A percentile compares a stretch with the other conserved stretches of the same genome.
Evolutionary conservation across 2,113 vertebrate species (phyloP).

Genomic region (Gadus chalcogrammus): DNA sequence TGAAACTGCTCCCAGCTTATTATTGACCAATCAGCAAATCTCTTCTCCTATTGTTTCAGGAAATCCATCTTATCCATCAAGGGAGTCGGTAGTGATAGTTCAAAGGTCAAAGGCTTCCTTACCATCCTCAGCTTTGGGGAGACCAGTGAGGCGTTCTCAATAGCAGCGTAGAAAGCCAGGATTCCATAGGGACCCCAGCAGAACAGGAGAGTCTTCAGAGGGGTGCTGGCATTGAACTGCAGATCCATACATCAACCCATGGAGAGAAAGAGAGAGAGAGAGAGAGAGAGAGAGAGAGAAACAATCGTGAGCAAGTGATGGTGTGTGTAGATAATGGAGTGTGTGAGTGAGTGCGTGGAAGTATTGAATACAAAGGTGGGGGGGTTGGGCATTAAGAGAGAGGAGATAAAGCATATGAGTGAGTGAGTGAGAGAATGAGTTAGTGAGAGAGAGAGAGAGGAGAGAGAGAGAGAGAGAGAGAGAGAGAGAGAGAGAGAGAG

Average conservation of each 20-base stretch:
- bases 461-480: neutral
- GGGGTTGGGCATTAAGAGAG: no score
- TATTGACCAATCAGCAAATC: no score
- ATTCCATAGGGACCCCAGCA: slow-evolving; percentile 92
- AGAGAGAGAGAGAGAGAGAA: neutral
- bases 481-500: neutral
- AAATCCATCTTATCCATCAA: no score
- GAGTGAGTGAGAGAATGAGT: neutral
- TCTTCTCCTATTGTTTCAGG: no score
- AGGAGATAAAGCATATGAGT: no score
- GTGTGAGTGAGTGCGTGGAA: no score
- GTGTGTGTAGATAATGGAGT: no score
- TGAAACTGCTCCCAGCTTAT: no score
- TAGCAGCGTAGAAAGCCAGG: slow-evolving; percentile 80
- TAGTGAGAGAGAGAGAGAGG: neutral
- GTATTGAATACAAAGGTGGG: neutral
- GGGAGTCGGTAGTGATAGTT: no score
- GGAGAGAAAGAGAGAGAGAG: neutral
- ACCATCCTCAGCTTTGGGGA: slow-evolving; percentile 93
- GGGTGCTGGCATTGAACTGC: slow-evolving; percentile 86
- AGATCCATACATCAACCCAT: neutral
- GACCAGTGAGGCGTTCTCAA: slow-evolving; percentile 80
- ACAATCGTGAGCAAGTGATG: neutral
- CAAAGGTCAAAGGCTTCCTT: slow-evolving; percentile 18
- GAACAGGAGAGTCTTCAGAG: slow-evolving; percentile 81